These are phyloP conservation scores for Serilophus lunatus DNA, from an alignment of 2,113 vertebrate genomes.

Conservation along the genomic window DNA sequence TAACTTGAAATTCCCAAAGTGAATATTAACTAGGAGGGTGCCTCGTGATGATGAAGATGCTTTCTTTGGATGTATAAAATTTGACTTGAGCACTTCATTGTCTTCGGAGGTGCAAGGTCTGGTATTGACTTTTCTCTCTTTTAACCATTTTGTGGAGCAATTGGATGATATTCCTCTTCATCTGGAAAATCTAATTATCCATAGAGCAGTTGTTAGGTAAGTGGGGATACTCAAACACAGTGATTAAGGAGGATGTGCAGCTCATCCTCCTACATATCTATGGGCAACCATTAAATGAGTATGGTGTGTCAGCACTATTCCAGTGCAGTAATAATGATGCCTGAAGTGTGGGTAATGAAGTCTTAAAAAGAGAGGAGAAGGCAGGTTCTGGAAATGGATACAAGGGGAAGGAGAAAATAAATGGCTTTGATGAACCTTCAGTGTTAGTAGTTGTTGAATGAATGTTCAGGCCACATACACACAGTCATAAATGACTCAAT, in stretches of 20 bases:
- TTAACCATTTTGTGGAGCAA: not conserved
- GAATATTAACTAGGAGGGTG: not conserved
- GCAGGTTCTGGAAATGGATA: not conserved
- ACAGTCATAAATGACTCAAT: not conserved
- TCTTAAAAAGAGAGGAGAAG: not conserved
- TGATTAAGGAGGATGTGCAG: not conserved
- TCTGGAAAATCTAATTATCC: not conserved
- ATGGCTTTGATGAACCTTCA: not conserved
- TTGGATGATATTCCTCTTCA: not conserved
- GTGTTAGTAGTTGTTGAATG: not conserved
- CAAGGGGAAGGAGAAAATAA: not conserved
- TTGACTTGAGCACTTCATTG: not conserved
- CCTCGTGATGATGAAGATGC: not conserved
- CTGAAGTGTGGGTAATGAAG: not conserved
- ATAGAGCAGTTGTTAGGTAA: not conserved
- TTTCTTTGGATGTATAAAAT: not conserved
- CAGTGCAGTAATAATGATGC: not conserved
- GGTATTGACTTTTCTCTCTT: not conserved
- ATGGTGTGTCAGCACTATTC: not conserved
- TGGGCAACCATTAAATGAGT: not conserved
- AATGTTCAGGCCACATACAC: not conserved
- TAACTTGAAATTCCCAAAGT: slow-evolving; percentile 27
- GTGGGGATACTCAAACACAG: not conserved
- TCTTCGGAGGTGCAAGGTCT: not conserved
- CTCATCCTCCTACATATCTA: not conserved